phyloP scores from a whole-genome alignment of 2,888 invertebrate genomes.

The Ophioninae sp. region DNA sequence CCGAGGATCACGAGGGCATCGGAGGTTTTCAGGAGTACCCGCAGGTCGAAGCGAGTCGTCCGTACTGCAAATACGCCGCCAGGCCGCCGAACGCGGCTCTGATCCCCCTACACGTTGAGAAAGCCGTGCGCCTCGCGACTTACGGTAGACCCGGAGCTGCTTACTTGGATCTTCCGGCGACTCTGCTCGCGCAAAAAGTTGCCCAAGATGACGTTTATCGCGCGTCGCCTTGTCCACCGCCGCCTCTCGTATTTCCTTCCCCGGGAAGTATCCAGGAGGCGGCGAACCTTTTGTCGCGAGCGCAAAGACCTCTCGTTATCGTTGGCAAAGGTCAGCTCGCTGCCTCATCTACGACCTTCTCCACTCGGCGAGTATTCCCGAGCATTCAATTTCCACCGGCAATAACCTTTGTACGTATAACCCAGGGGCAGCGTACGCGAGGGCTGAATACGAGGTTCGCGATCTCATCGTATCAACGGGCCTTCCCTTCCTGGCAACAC shows the following conservation, averaged over 20 bases:
- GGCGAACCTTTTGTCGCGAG: slow-evolving; percentile 85
- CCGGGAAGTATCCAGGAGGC: slow-evolving; percentile 87
- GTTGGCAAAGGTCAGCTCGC: slow-evolving; percentile 89
- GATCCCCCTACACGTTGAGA: slow-evolving; percentile 95
- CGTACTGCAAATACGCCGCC: slow-evolving; percentile 95
- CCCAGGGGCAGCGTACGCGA: slow-evolving; percentile 89
- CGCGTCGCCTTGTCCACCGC: slow-evolving; percentile 81
- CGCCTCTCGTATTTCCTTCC: slow-evolving; percentile 88
- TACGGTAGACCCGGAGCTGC: slow-evolving; percentile 95
- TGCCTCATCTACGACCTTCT: background rate
- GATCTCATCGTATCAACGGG: slow-evolving; percentile 87
- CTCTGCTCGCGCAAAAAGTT: slow-evolving; percentile 85
- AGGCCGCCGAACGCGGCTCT: slow-evolving; percentile 91
- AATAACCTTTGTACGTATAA: slow-evolving; percentile 1
- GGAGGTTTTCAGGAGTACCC: slow-evolving; percentile 98
- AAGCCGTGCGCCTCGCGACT: slow-evolving; percentile 91
- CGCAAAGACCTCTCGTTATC: slow-evolving; percentile 93
- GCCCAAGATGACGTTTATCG: slow-evolving; percentile 73
- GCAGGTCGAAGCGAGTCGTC: slow-evolving; percentile 93
- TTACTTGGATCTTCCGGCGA: slow-evolving; percentile 96
- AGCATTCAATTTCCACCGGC: background rate
- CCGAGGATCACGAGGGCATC: slow-evolving; percentile 95
- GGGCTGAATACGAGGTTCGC: slow-evolving; percentile 88
- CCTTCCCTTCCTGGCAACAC: slow-evolving; percentile 95
- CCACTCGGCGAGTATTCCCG: background rate